Evolutionary conservation across 2,888 invertebrate genomes (phyloP), one percentile per base, ranked within the genome.

Genomic region (Rhyacophila evoluta): DNA sequence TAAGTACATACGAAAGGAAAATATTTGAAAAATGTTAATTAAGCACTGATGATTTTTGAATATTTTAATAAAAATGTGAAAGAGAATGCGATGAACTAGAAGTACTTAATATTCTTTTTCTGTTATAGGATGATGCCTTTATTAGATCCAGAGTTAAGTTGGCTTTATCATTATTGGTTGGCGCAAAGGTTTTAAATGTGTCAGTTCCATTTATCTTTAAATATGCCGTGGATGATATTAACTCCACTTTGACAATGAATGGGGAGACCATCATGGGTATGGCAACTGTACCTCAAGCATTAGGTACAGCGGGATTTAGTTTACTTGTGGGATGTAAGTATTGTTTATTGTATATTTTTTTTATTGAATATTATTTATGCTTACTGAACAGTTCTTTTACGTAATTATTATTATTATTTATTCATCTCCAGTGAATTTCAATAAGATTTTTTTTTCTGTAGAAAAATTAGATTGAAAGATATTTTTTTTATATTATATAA

Each of bases 121-220:
- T 5, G 15, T 86, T 86, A 0, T 86, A 93, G 93, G 95, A 96
- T 86, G 94, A 97, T 85, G 87, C 90, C 79, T 91, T 91, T 83
- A 93, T 96, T 81, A 90, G 93, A 83, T 91, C 91, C 82, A 91
- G 98, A 81, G 99, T 99, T 15, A 91, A 95, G 85, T 84, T 97
- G 68, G 97, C 99, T 4, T 86, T 97, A 72, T 92, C 94, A 0
- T 90, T 97, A 70, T 88, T 97, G 74, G 91, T 95, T 74, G 93
- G 94, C 41, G 95, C 97, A 33, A 97, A 99, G 91, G 86, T 97
- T 74, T 87, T 98, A 85, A 98, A 96, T 84, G 97, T 98, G 1
- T 90, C 93, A 71, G 98, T 99, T 27, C 99, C 99, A 10, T 98
- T 99, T 88, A 88, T 98, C 78, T 98, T 99, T 88, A 98, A 99